Evolutionary conservation across 2,113 vertebrate genomes (phyloP), one percentile per base, ranked within the genome.

Genomic region (Madoqua kirkii): DNA sequence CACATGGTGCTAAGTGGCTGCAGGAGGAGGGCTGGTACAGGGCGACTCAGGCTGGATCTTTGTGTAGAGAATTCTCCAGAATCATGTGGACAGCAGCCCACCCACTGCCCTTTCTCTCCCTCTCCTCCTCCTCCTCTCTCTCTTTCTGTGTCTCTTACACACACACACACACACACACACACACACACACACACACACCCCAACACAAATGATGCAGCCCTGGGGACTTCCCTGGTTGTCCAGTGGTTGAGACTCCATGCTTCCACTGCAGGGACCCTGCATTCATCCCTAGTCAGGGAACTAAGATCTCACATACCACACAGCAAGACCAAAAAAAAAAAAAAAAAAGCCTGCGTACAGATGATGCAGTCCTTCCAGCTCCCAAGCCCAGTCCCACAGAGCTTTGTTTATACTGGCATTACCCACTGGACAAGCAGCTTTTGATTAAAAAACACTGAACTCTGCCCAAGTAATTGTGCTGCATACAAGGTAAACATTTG

Each of bases 381-480:
- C 76, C 83, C 60, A 91, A 45, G 60, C 79, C 67, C 71, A 36
- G 3, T 54, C 54, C 64, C 50, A 82, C 31, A 64, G 59, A 89
- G 83, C 83, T 90, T 90, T 92, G 50, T 67, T 79, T 87, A 62
- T 17, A 7, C 79, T 50, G 60, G 11, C 81, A 36, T 3, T 13
- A 40, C 74, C 29, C 60, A 23, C 84, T 78, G 40, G 36, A 90
- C 95, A 95, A 89, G 71, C 17, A 27, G 71, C 60, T 96, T 93
- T 55, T 89, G 87, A 92, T 95, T 78, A 92, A 40, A 87, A 83
- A 95, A 57, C 84, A 45, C 84, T 19, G 87, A 89, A 43, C 59
- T 64, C 89, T 78, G 40, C 62, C 71, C 29, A 4, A 40, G 64
- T 43, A 31, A 95, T 82, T 81, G 82, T 31, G 29, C 43, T 43